Conservation (phyloP, 1,140 invertebrate species). For the Antheraea mylitta region DNA sequence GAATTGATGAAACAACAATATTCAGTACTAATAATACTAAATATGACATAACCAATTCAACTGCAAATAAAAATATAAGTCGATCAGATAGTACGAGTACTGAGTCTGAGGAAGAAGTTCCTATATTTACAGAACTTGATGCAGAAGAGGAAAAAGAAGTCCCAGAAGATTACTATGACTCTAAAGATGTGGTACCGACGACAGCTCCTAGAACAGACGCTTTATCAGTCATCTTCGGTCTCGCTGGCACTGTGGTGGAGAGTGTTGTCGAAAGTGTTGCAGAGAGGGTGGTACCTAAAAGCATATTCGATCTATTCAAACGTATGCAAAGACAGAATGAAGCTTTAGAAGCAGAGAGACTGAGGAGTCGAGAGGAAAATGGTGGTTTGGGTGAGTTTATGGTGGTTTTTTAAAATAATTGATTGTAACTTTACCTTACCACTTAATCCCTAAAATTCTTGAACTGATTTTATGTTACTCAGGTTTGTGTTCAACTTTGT, state of each 20-base stretch:
- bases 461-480: too few relatives aligned
- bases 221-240: conserved; percentile 62
- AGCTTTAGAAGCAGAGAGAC: conserved; percentile 66
- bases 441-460: too few relatives aligned
- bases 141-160: conserved; percentile 54
- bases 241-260: conserved; percentile 71
- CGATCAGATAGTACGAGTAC: conserved; percentile 32
- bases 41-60: conserved; percentile 5
- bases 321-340: conserved; percentile 69
- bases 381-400: conserved; percentile 64
- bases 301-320: conserved; percentile 64
- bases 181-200: conserved; percentile 65
- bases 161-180: conserved; percentile 71
- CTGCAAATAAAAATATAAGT: conserved; percentile 18
- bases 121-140: conserved; percentile 61
- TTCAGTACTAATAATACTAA: conserved; percentile 8
- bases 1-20: background rate
- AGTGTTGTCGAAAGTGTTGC: conserved; percentile 70
- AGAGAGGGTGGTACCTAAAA: conserved; percentile 67
- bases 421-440: too few relatives aligned
- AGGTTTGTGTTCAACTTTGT: too few relatives aligned
- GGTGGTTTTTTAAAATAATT: too few relatives aligned
- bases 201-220: conserved; percentile 63
- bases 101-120: conserved; percentile 44
- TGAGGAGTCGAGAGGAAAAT: conserved; percentile 75